These are phyloP conservation scores for Vanacampus margaritifer DNA, from an alignment of 2,113 vertebrate genomes.

Conservation along the genomic window DNA sequence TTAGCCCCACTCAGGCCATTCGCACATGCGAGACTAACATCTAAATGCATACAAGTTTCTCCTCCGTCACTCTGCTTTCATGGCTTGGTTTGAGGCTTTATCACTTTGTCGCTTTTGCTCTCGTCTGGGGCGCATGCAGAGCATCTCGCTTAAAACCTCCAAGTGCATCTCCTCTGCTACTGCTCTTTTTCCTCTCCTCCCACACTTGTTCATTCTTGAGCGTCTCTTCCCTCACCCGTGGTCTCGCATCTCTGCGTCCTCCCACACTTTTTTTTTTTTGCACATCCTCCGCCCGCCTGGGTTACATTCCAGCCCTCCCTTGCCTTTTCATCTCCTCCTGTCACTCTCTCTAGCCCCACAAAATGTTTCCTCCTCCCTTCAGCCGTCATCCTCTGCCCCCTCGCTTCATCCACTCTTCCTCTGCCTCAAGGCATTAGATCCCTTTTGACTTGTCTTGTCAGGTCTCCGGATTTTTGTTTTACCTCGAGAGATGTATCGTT, in stretches of 20 bases:
- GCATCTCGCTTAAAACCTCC: constrained; percentile 44
- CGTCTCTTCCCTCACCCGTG: constrained; percentile 40
- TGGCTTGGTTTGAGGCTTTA: constrained; percentile 51
- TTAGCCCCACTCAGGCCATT: constrained; percentile 34
- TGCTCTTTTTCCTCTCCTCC: constrained; percentile 38
- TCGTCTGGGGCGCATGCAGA: constrained; percentile 43
- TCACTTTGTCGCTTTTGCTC: constrained; percentile 59
- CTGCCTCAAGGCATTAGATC: constrained; percentile 49
- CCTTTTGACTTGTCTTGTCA: constrained; percentile 65
- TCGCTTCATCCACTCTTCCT: constrained; percentile 33
- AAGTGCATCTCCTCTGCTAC: constrained; percentile 8
- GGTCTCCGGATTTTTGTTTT: constrained; percentile 59
- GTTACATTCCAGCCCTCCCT: constrained; percentile 23
- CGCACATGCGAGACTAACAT: constrained; percentile 40
- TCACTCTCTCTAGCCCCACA: constrained; percentile 36
- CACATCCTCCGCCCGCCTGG: constrained; percentile 17
- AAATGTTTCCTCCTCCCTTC: constrained; percentile 39
- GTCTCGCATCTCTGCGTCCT: constrained; percentile 26
- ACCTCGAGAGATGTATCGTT: constrained; percentile 46
- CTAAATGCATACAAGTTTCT: constrained; percentile 51
- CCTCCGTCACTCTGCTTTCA: constrained; percentile 51
- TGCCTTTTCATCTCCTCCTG: constrained; percentile 42
- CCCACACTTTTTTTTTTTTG: constrained; percentile 29
- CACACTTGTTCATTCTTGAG: constrained; percentile 41
- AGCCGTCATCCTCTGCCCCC: constrained; percentile 41